Conservation (phyloP, 2,113 vertebrate genomes). For the Nerophis ophidion region DNA sequence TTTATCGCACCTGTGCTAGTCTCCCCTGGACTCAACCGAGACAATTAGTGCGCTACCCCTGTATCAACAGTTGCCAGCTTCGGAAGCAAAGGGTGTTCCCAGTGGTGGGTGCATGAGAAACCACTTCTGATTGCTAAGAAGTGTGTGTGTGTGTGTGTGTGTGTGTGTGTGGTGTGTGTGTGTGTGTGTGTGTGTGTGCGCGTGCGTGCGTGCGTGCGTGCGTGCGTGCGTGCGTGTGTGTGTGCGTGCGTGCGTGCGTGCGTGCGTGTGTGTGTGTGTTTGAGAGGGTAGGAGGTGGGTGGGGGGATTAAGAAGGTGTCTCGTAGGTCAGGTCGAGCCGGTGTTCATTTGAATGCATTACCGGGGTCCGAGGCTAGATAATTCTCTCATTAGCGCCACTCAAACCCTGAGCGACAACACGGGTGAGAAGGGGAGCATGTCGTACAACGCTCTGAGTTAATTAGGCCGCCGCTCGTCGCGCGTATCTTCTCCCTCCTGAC, state of each 20-base stretch:
- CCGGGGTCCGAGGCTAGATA: slow-evolving; percentile 63
- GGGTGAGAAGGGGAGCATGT: slow-evolving; percentile 68
- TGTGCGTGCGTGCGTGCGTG: slow-evolving; percentile 4
- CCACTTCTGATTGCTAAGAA: slow-evolving; percentile 68
- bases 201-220: slow-evolving; percentile 3
- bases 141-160: slow-evolving; percentile 16
- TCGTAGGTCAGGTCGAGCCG: slow-evolving; percentile 64
- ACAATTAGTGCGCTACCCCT: slow-evolving; percentile 53
- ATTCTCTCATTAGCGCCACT: slow-evolving; percentile 72
- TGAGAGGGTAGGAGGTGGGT: too few species aligned
- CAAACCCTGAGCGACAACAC: slow-evolving; percentile 68
- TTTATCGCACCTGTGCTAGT: slow-evolving; percentile 51
- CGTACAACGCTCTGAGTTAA: slow-evolving; percentile 69
- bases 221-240: not conserved
- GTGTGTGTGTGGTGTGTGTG: too few species aligned
- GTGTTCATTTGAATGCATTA: slow-evolving; percentile 71
- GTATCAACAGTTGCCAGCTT: slow-evolving; percentile 48
- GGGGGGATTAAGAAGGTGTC: slow-evolving; percentile 67
- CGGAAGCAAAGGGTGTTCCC: slow-evolving; percentile 49
- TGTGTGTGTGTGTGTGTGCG: slow-evolving; percentile 23
- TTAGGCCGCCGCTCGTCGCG: slow-evolving; percentile 54
- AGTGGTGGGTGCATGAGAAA: slow-evolving; percentile 45
- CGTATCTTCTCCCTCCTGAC: too few species aligned
- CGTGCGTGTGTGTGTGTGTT: too few species aligned
- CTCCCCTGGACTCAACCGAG: slow-evolving; percentile 48